Percentiles rank a stretch among this genome's conserved stretches.
Conservation (phyloP, 35 echinoderm and acorn worm genomes). For the Heliocidaris erythrogramma region DNA sequence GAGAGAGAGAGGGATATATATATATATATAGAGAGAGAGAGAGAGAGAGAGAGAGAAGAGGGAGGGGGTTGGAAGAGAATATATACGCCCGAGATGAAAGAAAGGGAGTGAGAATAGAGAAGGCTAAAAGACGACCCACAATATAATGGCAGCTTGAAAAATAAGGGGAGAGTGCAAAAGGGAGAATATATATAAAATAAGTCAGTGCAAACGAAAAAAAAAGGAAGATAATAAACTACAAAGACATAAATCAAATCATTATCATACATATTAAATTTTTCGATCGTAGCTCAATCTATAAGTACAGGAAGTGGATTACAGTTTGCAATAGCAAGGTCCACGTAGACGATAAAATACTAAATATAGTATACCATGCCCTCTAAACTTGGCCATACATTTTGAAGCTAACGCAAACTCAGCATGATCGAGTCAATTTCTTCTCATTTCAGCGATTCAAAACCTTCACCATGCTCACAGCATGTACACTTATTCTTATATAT, state of each 20-base stretch:
- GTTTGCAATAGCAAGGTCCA: too few species aligned
- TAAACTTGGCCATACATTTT: too few species aligned
- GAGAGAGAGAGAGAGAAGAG: not conserved
- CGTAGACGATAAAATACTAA: too few species aligned
- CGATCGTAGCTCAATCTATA: not conserved
- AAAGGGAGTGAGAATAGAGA: too few species aligned
- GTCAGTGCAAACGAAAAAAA: not conserved
- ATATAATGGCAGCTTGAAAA: not conserved
- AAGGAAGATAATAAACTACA: not conserved
- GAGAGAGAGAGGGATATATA: not conserved
- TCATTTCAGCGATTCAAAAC: too few species aligned
- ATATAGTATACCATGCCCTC: too few species aligned
- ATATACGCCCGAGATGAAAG: too few species aligned
- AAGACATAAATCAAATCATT: not conserved
- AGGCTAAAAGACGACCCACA: too few species aligned
- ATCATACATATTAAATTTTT: not conserved
- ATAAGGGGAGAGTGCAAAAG: not conserved
- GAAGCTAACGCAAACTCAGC: too few species aligned
- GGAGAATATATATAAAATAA: not conserved
- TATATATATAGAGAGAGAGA: not conserved
- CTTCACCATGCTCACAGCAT: too few species aligned
- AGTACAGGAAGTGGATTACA: not conserved
- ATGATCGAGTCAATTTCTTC: too few species aligned
- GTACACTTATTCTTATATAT: too few species aligned
- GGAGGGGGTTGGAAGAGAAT: not conserved